These are phyloP conservation scores for Pogonognathellus flavescens DNA, from an alignment of 1,140 invertebrate genomes.

Conservation along the genomic window DNA sequence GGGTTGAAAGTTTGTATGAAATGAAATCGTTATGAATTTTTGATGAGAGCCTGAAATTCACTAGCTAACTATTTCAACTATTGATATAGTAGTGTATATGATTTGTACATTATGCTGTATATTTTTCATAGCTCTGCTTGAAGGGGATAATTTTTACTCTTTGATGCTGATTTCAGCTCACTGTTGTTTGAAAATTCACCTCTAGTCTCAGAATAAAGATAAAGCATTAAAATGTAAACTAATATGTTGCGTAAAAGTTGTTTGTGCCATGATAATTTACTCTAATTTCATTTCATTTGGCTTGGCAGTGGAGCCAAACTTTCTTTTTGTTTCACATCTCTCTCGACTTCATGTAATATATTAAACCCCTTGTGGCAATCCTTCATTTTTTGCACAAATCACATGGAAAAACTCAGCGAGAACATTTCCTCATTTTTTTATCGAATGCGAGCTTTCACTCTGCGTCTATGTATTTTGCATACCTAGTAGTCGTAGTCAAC, in stretches of 20 bases:
- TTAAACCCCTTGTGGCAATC: slow-evolving; percentile 20
- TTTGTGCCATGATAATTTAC: slow-evolving; percentile 41
- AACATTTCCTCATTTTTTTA: slow-evolving; percentile 3
- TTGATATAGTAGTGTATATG: too few relatives aligned
- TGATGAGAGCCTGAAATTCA: too few relatives aligned
- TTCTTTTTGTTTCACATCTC: neutral
- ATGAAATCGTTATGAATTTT: too few relatives aligned
- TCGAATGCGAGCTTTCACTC: too few relatives aligned
- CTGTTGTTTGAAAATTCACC: too few relatives aligned
- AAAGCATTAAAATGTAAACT: neutral
- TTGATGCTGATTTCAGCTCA: too few relatives aligned
- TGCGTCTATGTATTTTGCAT: neutral
- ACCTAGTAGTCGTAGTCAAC: too few relatives aligned
- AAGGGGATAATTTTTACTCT: too few relatives aligned
- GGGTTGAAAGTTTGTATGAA: too few relatives aligned
- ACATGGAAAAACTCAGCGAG: neutral
- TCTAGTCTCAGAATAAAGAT: neutral
- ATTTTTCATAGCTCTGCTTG: too few relatives aligned
- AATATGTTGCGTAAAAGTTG: slow-evolving; percentile 31
- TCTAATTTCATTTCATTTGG: slow-evolving; percentile 25
- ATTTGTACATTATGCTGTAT: too few relatives aligned
- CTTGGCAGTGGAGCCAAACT: slow-evolving; percentile 32
- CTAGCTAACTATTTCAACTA: too few relatives aligned
- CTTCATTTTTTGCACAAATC: slow-evolving; percentile 24
- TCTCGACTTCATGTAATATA: slow-evolving; percentile 4